Percentiles rank a stretch among this genome's conserved stretches.
These are phyloP conservation scores for Morinoia aosen DNA, from an alignment of 2,888 invertebrate species.

Conservation along the genomic window DNA sequence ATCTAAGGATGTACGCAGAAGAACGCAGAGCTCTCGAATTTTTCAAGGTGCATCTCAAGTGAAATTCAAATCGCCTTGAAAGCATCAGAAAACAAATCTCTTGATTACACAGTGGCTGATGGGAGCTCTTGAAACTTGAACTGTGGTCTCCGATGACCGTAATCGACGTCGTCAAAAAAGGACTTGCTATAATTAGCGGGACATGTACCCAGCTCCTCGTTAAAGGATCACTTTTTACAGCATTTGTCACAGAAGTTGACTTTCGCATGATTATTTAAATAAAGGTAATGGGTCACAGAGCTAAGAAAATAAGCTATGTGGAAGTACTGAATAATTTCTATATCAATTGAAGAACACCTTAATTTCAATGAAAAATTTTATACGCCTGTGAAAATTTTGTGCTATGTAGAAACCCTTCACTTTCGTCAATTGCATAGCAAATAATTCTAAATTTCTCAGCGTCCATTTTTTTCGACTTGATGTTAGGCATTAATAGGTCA, in stretches of 20 bases:
- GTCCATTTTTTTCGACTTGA: no score
- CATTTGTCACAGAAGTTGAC: not conserved
- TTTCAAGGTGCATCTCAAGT: not conserved
- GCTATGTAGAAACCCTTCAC: not conserved
- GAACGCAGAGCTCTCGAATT: not conserved
- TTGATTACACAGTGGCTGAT: not conserved
- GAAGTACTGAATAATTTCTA: not conserved
- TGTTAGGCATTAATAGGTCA: no score
- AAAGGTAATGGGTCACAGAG: not conserved
- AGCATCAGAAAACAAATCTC: not conserved
- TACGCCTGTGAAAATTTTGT: not conserved
- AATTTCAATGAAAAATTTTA: not conserved
- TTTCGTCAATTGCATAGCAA: no score
- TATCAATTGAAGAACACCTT: not conserved
- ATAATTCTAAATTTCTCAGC: no score
- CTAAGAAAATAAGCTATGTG: not conserved
- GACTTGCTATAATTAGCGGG: not conserved
- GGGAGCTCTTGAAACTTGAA: not conserved
- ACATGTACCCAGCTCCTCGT: not conserved
- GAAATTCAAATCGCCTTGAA: not conserved
- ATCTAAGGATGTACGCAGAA: not conserved
- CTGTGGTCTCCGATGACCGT: not conserved
- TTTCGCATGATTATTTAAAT: not conserved
- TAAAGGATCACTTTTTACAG: not conserved
- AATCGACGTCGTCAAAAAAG: not conserved